Evolutionary conservation across 2,113 vertebrate species (phyloP).

Genomic region (Plecturocebus donacophilus): DNA sequence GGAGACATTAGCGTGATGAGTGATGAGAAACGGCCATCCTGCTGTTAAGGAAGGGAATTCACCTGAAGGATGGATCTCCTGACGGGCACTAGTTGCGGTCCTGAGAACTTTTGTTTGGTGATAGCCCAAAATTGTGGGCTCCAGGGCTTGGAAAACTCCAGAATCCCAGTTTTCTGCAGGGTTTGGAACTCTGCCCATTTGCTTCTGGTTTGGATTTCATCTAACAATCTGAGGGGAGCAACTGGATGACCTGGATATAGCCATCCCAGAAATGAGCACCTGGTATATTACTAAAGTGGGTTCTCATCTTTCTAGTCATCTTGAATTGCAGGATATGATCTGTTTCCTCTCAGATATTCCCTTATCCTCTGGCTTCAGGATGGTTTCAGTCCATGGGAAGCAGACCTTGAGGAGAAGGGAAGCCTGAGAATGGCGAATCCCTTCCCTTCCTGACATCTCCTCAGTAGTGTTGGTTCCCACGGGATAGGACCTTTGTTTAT

Average conservation of each 20-base stretch:
- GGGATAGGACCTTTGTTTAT: neutral
- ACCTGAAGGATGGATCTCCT: neutral
- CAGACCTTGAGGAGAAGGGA: fast-evolving
- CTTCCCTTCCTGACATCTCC: neutral
- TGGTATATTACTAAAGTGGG: no score
- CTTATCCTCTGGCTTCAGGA: neutral
- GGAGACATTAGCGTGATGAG: neutral
- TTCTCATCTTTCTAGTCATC: neutral
- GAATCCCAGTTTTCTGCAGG: neutral
- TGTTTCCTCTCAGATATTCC: neutral
- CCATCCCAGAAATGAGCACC: neutral
- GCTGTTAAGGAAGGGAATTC: neutral
- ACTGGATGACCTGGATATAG: neutral
- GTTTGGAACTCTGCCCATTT: neutral
- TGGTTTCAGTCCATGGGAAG: neutral
- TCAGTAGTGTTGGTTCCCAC: neutral
- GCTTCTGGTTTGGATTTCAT: neutral
- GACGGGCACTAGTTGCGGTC: neutral
- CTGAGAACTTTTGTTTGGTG: neutral
- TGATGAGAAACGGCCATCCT: neutral
- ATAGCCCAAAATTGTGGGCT: neutral
- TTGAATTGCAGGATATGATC: neutral
- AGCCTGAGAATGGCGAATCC: fast-evolving
- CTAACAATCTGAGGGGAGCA: neutral
- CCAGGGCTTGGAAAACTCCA: neutral